Evolutionary conservation across 92 coral and sea anemone genomes (phyloP).

Genomic region (Epizoanthus rinbou): DNA sequence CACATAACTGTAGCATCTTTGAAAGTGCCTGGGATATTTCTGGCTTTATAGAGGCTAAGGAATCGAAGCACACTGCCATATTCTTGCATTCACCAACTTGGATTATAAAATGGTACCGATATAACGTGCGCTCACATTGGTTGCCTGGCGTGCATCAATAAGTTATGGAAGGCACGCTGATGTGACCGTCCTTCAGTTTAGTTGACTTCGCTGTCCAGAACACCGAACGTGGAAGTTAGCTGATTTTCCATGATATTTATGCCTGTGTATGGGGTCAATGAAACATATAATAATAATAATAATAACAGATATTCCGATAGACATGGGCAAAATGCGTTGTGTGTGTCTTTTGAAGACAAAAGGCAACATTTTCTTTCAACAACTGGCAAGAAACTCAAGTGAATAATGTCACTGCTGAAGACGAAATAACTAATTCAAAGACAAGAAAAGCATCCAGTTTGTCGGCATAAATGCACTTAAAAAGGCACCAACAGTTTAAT

Average conservation of each 20-base stretch:
- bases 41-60: background rate
- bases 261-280: background rate
- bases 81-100: background rate
- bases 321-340: too few relatives aligned
- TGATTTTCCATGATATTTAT: slow-evolving; percentile 35
- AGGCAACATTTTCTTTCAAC: too few relatives aligned
- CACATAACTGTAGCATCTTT: background rate
- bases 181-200: slow-evolving; percentile 19
- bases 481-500: too few relatives aligned
- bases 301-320: too few relatives aligned
- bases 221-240: too few relatives aligned
- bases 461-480: too few relatives aligned
- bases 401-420: too few relatives aligned
- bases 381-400: too few relatives aligned
- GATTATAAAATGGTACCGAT: slow-evolving; percentile 8
- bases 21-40: too few relatives aligned
- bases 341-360: too few relatives aligned
- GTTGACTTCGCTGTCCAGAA: slow-evolving; percentile 37
- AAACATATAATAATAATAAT: slow-evolving; percentile 7
- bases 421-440: too few relatives aligned
- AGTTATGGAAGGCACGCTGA: slow-evolving; percentile 22
- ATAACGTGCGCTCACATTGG: slow-evolving; percentile 8
- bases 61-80: background rate
- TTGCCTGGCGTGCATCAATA: slow-evolving; percentile 4
- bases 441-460: too few relatives aligned